These are phyloP conservation scores for Rhinichthys klamathensis DNA, from an alignment of 2,113 vertebrate species.

Conservation along the genomic window DNA sequence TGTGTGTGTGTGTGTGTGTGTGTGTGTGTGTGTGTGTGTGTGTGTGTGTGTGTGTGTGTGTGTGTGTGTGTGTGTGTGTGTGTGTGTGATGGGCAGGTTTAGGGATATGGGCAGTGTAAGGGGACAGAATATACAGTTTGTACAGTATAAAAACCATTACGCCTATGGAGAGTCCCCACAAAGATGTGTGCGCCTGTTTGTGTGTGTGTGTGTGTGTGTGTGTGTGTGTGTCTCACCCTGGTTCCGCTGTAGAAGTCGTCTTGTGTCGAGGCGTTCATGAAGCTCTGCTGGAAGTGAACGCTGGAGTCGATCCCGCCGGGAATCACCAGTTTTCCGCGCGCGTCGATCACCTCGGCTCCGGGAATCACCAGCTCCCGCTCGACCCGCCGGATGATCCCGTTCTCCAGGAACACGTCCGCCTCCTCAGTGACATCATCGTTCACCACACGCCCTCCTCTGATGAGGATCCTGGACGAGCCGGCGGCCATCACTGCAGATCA, in stretches of 20 bases:
- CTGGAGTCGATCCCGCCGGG: constrained; percentile 95
- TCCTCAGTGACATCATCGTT: constrained; percentile 95
- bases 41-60: too few species aligned
- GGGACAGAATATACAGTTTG: too few species aligned
- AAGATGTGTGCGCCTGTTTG: too few species aligned
- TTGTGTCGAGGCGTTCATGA: constrained; percentile 92
- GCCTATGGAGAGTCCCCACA: too few species aligned
- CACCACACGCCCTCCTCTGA: constrained; percentile 97
- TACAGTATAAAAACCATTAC: too few species aligned
- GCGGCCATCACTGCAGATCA: constrained; percentile 74
- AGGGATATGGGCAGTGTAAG: too few species aligned
- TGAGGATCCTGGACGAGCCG: constrained; percentile 89
- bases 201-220: neutral
- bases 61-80: too few species aligned
- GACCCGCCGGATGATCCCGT: constrained; percentile 94
- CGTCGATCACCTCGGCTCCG: constrained; percentile 94
- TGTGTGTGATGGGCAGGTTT: too few species aligned
- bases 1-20: too few species aligned
- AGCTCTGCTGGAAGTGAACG: constrained; percentile 95
- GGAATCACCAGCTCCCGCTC: constrained; percentile 96
- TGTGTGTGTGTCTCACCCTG: constrained; percentile 77
- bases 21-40: too few species aligned
- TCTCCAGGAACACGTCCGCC: constrained; percentile 97
- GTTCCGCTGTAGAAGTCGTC: constrained; percentile 97
- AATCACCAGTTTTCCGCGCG: constrained; percentile 92